A percentile compares a stretch with the other conserved stretches of the same genome.
Evolutionary conservation across 2,113 vertebrate genomes (phyloP).

Genomic region (Bos javanicus): DNA sequence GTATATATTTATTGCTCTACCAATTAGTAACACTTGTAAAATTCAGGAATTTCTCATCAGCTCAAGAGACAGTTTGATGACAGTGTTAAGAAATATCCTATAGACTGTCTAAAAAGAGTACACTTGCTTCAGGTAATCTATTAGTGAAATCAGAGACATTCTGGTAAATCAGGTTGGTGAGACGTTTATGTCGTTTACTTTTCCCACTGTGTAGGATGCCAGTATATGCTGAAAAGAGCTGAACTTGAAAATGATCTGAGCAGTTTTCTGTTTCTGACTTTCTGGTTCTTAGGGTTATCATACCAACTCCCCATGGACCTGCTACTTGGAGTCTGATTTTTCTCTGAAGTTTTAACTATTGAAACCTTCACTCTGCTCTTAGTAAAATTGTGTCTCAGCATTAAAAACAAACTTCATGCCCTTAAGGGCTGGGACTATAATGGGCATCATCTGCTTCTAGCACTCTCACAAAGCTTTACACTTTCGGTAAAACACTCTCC

Average conservation of each 20-base stretch:
- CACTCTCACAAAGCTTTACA: not conserved
- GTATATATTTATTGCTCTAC: not conserved
- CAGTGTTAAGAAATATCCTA: not conserved
- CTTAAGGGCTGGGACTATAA: not conserved
- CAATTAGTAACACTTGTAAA: not conserved
- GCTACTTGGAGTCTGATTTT: slow-evolving; percentile 29
- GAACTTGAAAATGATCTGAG: not conserved
- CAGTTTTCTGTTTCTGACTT: not conserved
- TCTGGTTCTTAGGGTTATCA: not conserved
- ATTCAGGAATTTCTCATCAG: slow-evolving; percentile 17
- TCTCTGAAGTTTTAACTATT: slow-evolving; percentile 21
- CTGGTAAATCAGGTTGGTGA: not conserved
- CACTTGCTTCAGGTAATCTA: not conserved
- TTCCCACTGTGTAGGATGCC: not conserved
- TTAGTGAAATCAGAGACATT: not conserved
- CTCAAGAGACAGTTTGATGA: not conserved
- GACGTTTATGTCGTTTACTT: not conserved
- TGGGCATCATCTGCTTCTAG: not conserved
- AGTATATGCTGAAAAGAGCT: not conserved
- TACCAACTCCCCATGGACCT: not conserved
- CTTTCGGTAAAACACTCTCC: not conserved
- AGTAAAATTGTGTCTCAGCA: slow-evolving; percentile 15
- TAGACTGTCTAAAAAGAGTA: not conserved
- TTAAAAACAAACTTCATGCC: slow-evolving; percentile 10
- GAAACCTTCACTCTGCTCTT: slow-evolving; percentile 35